These are phyloP conservation scores for Mico argentatus DNA, from an alignment of 2,797 vertebrate genomes.

Conservation along the genomic window DNA sequence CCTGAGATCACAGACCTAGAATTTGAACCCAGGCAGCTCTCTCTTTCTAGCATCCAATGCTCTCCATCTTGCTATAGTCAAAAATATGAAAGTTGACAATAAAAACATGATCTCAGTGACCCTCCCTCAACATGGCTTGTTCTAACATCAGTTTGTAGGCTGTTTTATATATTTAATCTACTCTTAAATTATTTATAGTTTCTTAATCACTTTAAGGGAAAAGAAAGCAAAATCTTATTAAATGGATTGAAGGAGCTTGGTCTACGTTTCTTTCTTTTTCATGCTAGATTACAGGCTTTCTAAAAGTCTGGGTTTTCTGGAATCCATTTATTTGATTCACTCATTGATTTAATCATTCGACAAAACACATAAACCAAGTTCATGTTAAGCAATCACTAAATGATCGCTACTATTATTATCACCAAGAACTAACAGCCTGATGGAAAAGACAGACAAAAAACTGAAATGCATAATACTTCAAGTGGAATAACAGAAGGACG, in stretches of 20 bases:
- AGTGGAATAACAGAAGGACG: neutral
- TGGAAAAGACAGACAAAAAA: neutral
- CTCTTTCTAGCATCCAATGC: neutral
- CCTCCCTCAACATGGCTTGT: neutral
- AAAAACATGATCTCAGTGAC: neutral
- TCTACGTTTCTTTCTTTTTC: neutral
- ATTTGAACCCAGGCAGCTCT: neutral
- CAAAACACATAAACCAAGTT: neutral
- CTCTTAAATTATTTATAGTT: neutral
- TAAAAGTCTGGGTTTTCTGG: neutral
- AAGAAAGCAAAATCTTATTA: neutral
- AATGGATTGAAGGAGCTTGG: neutral
- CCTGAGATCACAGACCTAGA: neutral
- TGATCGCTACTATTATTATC: neutral
- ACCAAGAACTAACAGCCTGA: neutral
- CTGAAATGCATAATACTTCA: neutral
- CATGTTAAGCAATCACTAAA: neutral
- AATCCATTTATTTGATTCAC: neutral
- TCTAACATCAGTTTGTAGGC: neutral
- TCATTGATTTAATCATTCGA: neutral
- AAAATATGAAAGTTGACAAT: neutral
- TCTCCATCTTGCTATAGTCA: neutral
- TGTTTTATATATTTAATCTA: neutral
- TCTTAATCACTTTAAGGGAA: neutral
- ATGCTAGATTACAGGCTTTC: neutral